Conservation (phyloP, 2,888 invertebrate species). For the Tipula unca region DNA sequence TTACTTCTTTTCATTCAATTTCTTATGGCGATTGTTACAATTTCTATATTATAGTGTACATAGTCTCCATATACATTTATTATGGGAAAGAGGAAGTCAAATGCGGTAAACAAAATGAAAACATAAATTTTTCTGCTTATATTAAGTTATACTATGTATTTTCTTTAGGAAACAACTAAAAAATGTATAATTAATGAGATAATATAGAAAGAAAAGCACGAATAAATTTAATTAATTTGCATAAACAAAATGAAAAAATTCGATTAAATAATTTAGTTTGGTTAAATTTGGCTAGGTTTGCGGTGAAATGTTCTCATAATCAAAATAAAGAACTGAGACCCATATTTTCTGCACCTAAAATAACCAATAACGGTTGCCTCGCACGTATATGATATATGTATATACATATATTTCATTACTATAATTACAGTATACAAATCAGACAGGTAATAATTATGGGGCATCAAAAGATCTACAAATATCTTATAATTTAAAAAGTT, state of each 20-base stretch:
- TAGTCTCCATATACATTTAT: background rate
- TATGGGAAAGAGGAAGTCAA: background rate
- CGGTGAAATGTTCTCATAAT: too few relatives aligned
- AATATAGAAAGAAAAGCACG: background rate
- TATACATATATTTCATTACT: background rate
- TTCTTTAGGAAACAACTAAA: background rate
- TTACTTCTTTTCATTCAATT: background rate
- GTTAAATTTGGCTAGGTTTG: too few relatives aligned
- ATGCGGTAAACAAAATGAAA: background rate
- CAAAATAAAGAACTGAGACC: too few relatives aligned
- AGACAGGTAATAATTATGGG: background rate
- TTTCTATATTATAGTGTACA: background rate
- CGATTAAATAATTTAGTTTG: background rate
- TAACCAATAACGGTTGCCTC: background rate
- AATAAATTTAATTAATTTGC: background rate
- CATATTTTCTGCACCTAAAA: too few relatives aligned
- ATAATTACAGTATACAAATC: background rate
- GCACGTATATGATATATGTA: too few relatives aligned
- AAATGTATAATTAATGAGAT: background rate
- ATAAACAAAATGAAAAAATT: background rate
- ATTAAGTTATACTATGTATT: background rate
- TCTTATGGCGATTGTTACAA: background rate
- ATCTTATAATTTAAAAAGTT: background rate
- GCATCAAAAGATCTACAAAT: background rate
- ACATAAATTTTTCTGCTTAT: background rate